Conservation (phyloP, 2,113 vertebrate species). For the Grallaria varia region DNA sequence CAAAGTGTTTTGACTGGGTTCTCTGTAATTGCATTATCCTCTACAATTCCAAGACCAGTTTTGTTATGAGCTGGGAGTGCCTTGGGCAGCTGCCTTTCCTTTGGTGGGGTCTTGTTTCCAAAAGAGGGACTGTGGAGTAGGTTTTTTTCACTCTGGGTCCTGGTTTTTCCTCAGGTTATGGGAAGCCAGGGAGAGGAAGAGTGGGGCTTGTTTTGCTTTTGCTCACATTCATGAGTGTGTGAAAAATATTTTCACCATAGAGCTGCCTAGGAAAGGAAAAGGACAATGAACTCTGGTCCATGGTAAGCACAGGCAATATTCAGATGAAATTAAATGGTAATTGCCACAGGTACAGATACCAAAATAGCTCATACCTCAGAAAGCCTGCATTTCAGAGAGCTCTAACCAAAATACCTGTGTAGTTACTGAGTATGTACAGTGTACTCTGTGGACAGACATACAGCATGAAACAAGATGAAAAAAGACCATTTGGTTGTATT, state of each 20-base stretch:
- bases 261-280: neutral
- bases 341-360: neutral
- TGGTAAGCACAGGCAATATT: neutral
- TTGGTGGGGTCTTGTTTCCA: neutral
- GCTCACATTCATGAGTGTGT: neutral
- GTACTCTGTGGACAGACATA: neutral
- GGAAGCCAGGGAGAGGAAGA: neutral
- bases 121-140: neutral
- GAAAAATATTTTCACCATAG: neutral
- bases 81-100: neutral
- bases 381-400: neutral
- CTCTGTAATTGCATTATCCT: neutral
- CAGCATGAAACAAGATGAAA: neutral
- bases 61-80: neutral
- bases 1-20: neutral
- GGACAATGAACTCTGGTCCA: neutral
- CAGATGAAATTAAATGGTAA: neutral
- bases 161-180: neutral
- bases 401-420: neutral
- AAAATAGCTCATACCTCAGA: neutral
- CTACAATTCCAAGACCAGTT: neutral
- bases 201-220: neutral
- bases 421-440: neutral
- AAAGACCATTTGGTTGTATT: neutral
- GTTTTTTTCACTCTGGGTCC: neutral